Base-by-base conservation (phyloP, 1,140 invertebrate species). In the Pentalonia nigronervosa region DNA sequence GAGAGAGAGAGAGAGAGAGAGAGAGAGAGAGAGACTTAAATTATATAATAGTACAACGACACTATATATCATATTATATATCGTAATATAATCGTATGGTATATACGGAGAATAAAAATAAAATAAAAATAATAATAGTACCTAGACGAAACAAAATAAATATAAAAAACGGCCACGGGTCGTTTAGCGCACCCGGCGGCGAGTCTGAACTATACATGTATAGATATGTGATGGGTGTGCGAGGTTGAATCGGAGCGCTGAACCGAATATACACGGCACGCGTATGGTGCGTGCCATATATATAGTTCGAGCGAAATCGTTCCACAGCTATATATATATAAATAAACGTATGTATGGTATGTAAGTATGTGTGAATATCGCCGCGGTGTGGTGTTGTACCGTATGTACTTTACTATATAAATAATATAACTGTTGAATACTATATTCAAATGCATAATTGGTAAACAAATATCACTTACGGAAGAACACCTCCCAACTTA, bases 121-220 rank as follows among this genome's bases (percentile, higher is more conserved):
- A 47, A 87, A 90, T 56, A 90, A 60, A 60, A 60, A 90, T 90
- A 90, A 30, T 90, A 56, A 60, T 25, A 25, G n/a, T 23, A 89
- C 23, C 9, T 21, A 53, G 56, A 89, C 8, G 36, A 89, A 60
- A 53, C 41, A 41, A 56, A 76, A 76, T 17, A 76, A n/a, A 76
- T 76, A 76, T n/a, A 90, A 90, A 45, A 90, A 67, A 67, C 36
- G 34, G 89, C 56, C 53, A 56, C 56, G 89, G 89, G 25, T 67
- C 53, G 89, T 90, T 90, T 25, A 41, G 89, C 36, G 36, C 89
- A 90, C 53, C 89, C 89, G 89, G 53, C 56, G 36, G 34, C 56
- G 36, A 20, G 87, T 88, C 87, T 30, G 14, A 14, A 21, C 48
- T 50, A 50, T 21, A 50, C 47, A 30, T 17, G 0, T 20, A 84